Evolutionary conservation across 2,888 invertebrate species (phyloP), one percentile per base, ranked within the genome.

Genomic region (Tachina lurida): DNA sequence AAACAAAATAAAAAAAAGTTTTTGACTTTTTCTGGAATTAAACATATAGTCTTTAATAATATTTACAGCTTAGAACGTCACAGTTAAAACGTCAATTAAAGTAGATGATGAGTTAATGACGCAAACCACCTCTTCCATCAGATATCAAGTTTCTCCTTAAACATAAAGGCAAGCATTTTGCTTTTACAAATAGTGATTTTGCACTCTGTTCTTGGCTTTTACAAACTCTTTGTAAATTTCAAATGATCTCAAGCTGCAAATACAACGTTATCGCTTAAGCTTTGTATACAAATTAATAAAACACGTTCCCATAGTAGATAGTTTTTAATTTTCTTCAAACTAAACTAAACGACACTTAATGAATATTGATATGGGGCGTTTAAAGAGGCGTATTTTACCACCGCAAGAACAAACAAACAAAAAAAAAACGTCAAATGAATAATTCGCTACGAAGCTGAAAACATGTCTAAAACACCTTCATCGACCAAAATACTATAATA

Each of bases 281-380:
- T 41, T 22, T 47, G 7, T 54, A 63, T 54, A 63, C 47, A 85
- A 87, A 87, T 86, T 81, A 84, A 71, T 80, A 79, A 84, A 83
- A 80, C 80, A 83, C 76, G 84, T 84, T 86, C 71, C 60, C 41
- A 77, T 52, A 75, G 79, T 63, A 56, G 49, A 67, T 88, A 62
- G 47, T 68, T 58, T 79, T 78, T 83, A 54, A 83, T 73, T 67
- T 67, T 65, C 58, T 60, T 78, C 54, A 73, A 83, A 52, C 15
- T 49, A 56, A 76, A 67, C 71, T 52, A 73, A 71, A 79, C 90
- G 90, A 91, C 91, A 89, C 91, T 88, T 90, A 91, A 91, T 91
- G 91, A 91, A 91, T 91, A 91, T 91, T 91, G 91, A 91, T 91
- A 91, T 90, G 89, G 91, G 91, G 91, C 91, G 91, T 89, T 89